A percentile compares a stretch with the other conserved stretches of the same genome.
phyloP scores from a whole-genome alignment of 2,888 invertebrate species.

The Meandrusa payeni region DNA sequence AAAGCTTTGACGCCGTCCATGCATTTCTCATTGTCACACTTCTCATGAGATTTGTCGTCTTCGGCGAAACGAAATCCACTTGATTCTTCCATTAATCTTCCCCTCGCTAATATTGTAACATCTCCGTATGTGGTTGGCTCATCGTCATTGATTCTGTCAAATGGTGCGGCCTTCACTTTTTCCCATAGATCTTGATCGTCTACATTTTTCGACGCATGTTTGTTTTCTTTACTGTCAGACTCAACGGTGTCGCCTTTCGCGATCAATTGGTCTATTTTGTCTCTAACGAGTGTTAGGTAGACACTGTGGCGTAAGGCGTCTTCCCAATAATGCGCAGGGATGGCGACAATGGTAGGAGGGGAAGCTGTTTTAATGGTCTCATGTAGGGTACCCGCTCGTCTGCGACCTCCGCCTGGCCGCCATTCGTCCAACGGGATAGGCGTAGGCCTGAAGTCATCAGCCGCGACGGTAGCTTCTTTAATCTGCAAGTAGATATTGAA shows the following conservation, averaged over 20 bases:
- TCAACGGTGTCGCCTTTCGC: slow-evolving; percentile 53
- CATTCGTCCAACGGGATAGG: slow-evolving; percentile 67
- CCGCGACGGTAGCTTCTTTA: slow-evolving; percentile 45
- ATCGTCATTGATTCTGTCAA: slow-evolving; percentile 56
- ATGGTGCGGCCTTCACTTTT: slow-evolving; percentile 69
- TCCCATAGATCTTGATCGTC: slow-evolving; percentile 74
- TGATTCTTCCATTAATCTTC: slow-evolving; percentile 79
- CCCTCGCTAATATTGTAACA: slow-evolving; percentile 83
- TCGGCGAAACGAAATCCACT: slow-evolving; percentile 80
- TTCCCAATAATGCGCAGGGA: slow-evolving; percentile 82
- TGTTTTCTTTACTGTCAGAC: slow-evolving; percentile 45
- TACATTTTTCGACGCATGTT: slow-evolving; percentile 47
- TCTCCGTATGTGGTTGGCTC: slow-evolving; percentile 82
- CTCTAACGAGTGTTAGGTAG: slow-evolving; percentile 82
- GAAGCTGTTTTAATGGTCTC: slow-evolving; percentile 45
- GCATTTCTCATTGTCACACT: slow-evolving; percentile 67
- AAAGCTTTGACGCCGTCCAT: slow-evolving; percentile 79
- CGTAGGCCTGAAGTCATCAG: slow-evolving; percentile 62
- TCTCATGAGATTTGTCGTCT: slow-evolving; percentile 52
- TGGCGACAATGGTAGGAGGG: slow-evolving; percentile 38
- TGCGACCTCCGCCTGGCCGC: slow-evolving; percentile 44
- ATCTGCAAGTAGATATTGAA: slow-evolving; percentile 52
- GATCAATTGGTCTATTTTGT: slow-evolving; percentile 76
- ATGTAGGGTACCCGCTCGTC: slow-evolving; percentile 46
- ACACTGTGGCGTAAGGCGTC: slow-evolving; percentile 85